phyloP scores from a whole-genome alignment of 2,113 vertebrate genomes.

The Pungitius pungitius region DNA sequence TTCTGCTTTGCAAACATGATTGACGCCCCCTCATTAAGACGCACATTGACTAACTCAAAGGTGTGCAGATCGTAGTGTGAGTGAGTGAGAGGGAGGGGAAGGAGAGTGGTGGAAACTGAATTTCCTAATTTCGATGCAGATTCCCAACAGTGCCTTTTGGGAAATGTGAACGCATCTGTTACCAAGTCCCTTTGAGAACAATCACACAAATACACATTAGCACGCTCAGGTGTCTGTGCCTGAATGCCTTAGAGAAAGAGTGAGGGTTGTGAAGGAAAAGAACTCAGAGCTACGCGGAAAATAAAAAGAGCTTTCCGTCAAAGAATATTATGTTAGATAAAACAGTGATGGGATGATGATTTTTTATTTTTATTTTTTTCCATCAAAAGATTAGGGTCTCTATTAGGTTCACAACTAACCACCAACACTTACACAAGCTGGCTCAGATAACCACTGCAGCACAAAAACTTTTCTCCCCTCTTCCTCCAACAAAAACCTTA shows the following conservation, averaged over 20 bases:
- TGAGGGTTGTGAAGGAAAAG: not conserved
- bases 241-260: not conserved
- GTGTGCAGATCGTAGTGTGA: not conserved
- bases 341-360: constrained; percentile 45
- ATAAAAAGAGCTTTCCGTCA: constrained; percentile 44
- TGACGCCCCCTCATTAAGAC: not conserved
- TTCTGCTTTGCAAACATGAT: constrained; percentile 3
- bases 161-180: constrained; percentile 17
- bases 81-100: not conserved
- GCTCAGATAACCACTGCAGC: constrained; percentile 20
- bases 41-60: not conserved
- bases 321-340: constrained; percentile 45
- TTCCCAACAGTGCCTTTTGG: not conserved
- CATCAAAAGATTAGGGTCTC: constrained; percentile 62
- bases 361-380: constrained; percentile 53
- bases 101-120: constrained; percentile 2
- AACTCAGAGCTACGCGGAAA: constrained; percentile 23
- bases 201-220: not conserved
- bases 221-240: not conserved
- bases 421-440: not conserved
- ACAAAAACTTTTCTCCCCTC: not conserved
- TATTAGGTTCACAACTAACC: constrained; percentile 27
- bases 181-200: constrained; percentile 34
- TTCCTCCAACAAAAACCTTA: not conserved
- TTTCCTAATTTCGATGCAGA: constrained; percentile 20